A percentile compares a stretch with the other conserved stretches of the same genome.
Evolutionary conservation across 1,140 invertebrate species (phyloP).

Genomic region (Drosophila obscura): DNA sequence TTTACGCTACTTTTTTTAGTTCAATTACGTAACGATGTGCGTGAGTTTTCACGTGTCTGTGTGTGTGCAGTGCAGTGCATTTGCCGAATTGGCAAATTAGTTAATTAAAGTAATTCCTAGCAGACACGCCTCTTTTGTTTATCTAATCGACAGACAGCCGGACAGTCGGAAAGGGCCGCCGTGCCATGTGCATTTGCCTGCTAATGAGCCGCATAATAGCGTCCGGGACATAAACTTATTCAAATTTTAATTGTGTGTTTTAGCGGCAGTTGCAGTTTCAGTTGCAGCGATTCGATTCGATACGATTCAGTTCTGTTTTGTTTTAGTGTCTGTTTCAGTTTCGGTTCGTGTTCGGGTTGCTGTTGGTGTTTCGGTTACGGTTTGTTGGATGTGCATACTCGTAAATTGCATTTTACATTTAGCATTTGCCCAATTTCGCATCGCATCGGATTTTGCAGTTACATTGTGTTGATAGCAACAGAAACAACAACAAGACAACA

Average conservation of each 20-base stretch:
- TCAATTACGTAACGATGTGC: constrained; percentile 48
- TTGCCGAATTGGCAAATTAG: constrained; percentile 67
- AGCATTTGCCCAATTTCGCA: constrained; percentile 1
- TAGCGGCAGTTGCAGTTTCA: constrained; percentile 13
- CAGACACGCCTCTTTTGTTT: constrained; percentile 34
- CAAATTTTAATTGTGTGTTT: constrained; percentile 66
- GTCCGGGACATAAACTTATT: constrained; percentile 59
- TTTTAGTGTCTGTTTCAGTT: background rate
- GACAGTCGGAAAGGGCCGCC: no score
- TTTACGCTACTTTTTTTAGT: background rate
- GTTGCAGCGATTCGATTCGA: background rate
- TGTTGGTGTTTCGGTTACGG: constrained; percentile 17
- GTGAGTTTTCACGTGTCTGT: constrained; percentile 16
- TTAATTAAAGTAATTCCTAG: constrained; percentile 71
- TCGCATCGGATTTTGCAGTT: constrained; percentile 27
- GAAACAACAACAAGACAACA: constrained; percentile 15
- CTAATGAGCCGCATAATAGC: constrained; percentile 76
- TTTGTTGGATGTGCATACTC: constrained; percentile 27
- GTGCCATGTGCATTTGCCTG: constrained; percentile 49
- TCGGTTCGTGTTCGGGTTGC: background rate
- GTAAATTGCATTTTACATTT: constrained; percentile 40
- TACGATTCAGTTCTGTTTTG: background rate
- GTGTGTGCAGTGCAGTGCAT: constrained; percentile 38
- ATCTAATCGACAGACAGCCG: constrained; percentile 48
- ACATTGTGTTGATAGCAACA: constrained; percentile 57